Base-by-base conservation (phyloP, 2,113 vertebrate genomes). In the Acrocephalus arundinaceus region DNA sequence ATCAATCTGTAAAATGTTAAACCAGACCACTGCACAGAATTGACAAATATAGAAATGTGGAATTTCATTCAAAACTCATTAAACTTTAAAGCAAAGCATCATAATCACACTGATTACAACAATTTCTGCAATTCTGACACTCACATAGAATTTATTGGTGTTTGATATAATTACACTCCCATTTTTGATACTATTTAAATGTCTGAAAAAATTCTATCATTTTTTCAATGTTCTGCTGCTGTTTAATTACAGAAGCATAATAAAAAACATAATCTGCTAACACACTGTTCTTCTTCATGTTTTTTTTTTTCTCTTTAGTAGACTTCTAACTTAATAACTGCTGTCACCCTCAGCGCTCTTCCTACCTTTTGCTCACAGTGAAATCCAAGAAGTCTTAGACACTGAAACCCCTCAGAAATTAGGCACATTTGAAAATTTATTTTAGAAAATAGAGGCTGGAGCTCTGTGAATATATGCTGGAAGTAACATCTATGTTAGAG, bases 361-460 rank as follows among this genome's bases (percentile, higher is more conserved):
- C 86, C 79, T 82, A 82, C 37, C 45, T 95, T 97, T 91, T 96
- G 82, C 91, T 93, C 75, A 90, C 21, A 95, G 85, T 68, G 62
- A 91, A 41, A 93, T 52, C 17, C 54, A 89, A 89, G 57, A 82
- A 81, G 57, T 74, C 22, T 80, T 67, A 84, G 85, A 94, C 80
- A 91, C 39, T 68, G 35, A 96, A 96, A 94, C 87, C 59, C 52
- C 62, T 93, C 94, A 90, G 86, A 95, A 96, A 86, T 51, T n/a
- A 85, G 43, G 30, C 51, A 81, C 25, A 24, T 41, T 65, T 65
- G 33, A 90, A 81, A 70, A 52, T 1, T 0, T 8, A 9, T 19
- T 52, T 30, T 7, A 77, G 18, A 81, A 62, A 77, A 81, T 2
- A 65, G 23, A 9, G 12, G 70, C 24, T 4, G 7, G 12, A 65